phyloP scores from a whole-genome alignment of 2,797 vertebrate genomes.

The Eupleurogrammus muticus region DNA sequence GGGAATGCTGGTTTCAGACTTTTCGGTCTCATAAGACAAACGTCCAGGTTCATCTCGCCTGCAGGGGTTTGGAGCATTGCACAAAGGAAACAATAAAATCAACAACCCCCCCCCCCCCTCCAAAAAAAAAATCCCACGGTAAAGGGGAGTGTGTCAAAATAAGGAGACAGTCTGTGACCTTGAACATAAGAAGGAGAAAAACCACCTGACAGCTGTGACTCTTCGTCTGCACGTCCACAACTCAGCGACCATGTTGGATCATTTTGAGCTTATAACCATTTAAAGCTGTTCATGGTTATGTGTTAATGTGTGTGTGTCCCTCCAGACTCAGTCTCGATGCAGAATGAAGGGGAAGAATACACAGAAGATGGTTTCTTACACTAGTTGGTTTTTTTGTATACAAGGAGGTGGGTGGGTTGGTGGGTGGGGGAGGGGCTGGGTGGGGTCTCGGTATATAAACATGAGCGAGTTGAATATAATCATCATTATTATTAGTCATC shows the following conservation, averaged over 20 bases:
- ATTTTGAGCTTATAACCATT: constrained; percentile 10
- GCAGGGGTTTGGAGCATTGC: constrained; percentile 35
- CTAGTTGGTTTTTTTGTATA: constrained; percentile 58
- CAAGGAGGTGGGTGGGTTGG: constrained; percentile 51
- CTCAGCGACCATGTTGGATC: constrained; percentile 2
- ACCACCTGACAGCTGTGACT: constrained; percentile 12
- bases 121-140: background rate
- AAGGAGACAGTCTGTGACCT: constrained; percentile 6
- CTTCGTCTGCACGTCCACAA: constrained; percentile 39
- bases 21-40: background rate
- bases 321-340: constrained; percentile 52
- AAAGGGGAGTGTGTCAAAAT: constrained; percentile 34
- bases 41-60: background rate
- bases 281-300: constrained; percentile 10
- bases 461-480: constrained; percentile 75
- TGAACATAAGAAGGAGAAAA: constrained; percentile 13
- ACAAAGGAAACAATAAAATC: constrained; percentile 20
- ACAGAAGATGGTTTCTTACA: constrained; percentile 59
- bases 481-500: constrained; percentile 68
- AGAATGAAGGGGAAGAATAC: constrained; percentile 60
- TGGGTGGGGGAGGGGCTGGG: constrained; percentile 52
- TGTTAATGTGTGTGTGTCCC: constrained; percentile 18
- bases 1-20: constrained; percentile 23
- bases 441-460: constrained; percentile 78
- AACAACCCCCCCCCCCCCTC: too few species aligned